These are phyloP conservation scores for Drosophila anomelani DNA, from an alignment of 2,888 invertebrate species.

Conservation along the genomic window DNA sequence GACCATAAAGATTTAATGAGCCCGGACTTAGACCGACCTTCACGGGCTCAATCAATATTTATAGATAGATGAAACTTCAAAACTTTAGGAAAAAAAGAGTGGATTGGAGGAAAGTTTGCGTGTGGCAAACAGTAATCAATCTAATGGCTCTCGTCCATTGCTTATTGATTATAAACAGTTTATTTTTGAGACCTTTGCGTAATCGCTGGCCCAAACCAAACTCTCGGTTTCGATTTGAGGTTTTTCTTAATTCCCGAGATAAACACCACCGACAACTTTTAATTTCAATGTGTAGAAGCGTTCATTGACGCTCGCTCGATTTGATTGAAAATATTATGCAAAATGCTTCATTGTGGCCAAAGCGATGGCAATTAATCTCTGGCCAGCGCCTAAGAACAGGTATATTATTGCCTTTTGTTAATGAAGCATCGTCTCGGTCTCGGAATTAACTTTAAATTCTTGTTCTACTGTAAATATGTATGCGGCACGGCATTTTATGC, in stretches of 20 bases:
- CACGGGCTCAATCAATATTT: slow-evolving; percentile 57
- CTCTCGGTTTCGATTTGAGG: slow-evolving; percentile 57
- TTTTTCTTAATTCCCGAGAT: slow-evolving; percentile 19
- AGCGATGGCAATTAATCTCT: slow-evolving; percentile 61
- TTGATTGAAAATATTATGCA: slow-evolving; percentile 54
- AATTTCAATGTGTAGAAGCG: slow-evolving; percentile 66
- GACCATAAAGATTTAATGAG: slow-evolving; percentile 42
- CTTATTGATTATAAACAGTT: slow-evolving; percentile 47
- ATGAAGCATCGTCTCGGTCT: slow-evolving; percentile 46
- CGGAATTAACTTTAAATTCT: slow-evolving; percentile 47
- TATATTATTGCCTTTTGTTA: slow-evolving; percentile 59
- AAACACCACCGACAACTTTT: slow-evolving; percentile 58
- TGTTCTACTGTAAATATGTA: slow-evolving; percentile 23
- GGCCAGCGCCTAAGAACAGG: slow-evolving; percentile 62
- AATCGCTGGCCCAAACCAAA: slow-evolving; percentile 62
- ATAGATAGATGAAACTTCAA: slow-evolving; percentile 30
- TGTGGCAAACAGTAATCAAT: slow-evolving; percentile 55
- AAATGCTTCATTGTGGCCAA: slow-evolving; percentile 40
- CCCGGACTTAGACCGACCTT: slow-evolving; percentile 26
- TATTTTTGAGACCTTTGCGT: slow-evolving; percentile 65
- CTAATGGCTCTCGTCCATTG: slow-evolving; percentile 55
- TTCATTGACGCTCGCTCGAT: slow-evolving; percentile 70
- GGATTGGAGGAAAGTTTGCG: slow-evolving; percentile 62
- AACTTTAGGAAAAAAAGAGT: slow-evolving; percentile 22
- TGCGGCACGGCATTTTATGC: slow-evolving; percentile 32